Evolutionary conservation across 1,140 invertebrate genomes (phyloP).

Genomic region (Cyphomyrmex costatus): DNA sequence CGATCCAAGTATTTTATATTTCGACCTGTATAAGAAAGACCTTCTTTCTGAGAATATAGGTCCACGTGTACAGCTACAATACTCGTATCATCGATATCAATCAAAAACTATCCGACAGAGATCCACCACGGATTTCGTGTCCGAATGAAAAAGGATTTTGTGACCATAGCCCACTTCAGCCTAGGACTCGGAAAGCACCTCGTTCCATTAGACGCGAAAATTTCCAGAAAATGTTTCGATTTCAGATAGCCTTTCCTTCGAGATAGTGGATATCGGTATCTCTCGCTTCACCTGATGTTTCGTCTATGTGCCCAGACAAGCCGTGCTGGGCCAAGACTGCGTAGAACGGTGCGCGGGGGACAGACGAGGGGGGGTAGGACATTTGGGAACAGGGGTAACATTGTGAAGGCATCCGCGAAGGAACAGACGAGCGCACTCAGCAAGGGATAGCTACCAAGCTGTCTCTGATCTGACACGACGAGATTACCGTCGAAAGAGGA

Average conservation of each 20-base stretch:
- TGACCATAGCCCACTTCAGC: constrained; percentile 37
- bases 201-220: constrained; percentile 73
- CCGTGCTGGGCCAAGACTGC: constrained; percentile 37
- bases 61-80: neutral
- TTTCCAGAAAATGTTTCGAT: constrained; percentile 69
- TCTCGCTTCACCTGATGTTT: constrained; percentile 32
- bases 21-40: neutral
- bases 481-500: constrained; percentile 79
- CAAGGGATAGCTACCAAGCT: constrained; percentile 70
- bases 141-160: constrained; percentile 63
- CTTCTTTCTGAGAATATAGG: neutral
- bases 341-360: constrained; percentile 3
- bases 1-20: neutral
- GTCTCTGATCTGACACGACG: constrained; percentile 78
- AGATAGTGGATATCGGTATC: constrained; percentile 63
- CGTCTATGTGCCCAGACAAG: constrained; percentile 50
- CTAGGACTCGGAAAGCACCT: constrained; percentile 27
- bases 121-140: constrained; percentile 21
- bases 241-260: constrained; percentile 61
- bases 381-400: constrained; percentile 57
- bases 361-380: constrained; percentile 31
- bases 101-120: constrained; percentile 37
- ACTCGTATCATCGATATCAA: constrained; percentile 44
- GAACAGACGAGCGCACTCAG: constrained; percentile 79
- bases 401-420: constrained; percentile 51